phyloP scores from a whole-genome alignment of 2,888 invertebrate genomes.

The Lydus trimaculatus region DNA sequence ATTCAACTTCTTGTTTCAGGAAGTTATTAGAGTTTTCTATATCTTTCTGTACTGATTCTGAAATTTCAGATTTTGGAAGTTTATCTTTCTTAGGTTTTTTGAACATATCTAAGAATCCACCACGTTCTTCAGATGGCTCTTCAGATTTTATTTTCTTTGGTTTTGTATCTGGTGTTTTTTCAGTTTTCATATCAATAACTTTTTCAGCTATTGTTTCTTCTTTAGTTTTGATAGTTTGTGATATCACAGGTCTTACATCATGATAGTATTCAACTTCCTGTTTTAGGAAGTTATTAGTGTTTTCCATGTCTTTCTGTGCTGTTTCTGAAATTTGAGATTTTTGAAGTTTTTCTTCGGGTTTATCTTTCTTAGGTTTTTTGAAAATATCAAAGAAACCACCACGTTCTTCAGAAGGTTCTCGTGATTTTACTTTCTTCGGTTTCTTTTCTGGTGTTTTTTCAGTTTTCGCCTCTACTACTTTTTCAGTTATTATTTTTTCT shows the following conservation, averaged over 20 bases:
- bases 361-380: conserved; percentile 23
- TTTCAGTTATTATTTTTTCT: neutral
- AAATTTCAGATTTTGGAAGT: conserved; percentile 20
- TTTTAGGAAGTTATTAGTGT: conserved; percentile 38
- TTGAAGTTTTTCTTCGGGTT: conserved; percentile 8
- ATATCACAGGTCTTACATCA: conserved; percentile 36
- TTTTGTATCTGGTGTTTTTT: neutral
- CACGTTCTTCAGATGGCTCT: conserved; percentile 8
- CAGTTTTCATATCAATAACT: neutral
- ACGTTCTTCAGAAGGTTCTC: conserved; percentile 4
- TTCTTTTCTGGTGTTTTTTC: neutral
- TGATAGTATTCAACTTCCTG: conserved; percentile 40
- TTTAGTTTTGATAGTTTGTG: neutral
- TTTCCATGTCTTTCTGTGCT: conserved; percentile 34
- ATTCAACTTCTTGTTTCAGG: conserved; percentile 37
- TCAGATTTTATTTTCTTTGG: too few relatives aligned
- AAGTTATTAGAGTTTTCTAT: conserved; percentile 40
- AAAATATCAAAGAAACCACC: conserved; percentile 12
- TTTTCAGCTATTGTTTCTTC: neutral
- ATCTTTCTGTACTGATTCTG: conserved; percentile 31
- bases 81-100: conserved; percentile 25
- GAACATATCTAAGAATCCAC: conserved; percentile 13
- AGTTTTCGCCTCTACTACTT: neutral
- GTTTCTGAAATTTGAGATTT: conserved; percentile 28
- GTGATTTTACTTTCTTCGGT: neutral